phyloP scores from a whole-genome alignment of 35 echinoderm and acorn worm species.

The Holothuria glaberrima region DNA sequence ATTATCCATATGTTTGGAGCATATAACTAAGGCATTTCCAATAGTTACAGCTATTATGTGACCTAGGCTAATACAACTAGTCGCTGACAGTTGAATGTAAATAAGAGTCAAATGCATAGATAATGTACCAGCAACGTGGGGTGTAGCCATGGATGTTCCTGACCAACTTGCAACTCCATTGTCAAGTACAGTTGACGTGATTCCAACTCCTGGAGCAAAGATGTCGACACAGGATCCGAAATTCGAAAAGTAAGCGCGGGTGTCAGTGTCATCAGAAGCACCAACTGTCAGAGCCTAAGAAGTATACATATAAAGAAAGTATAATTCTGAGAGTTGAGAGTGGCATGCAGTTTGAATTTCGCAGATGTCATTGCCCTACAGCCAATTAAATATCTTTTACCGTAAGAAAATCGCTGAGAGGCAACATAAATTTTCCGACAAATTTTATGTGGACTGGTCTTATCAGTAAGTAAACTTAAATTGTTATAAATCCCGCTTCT shows the following conservation, averaged over 20 bases:
- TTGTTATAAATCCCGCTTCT: no score
- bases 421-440: no score
- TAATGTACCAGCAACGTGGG: slow-evolving; percentile 27
- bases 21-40: no score
- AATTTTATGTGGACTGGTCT: no score
- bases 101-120: neutral
- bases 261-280: slow-evolving; percentile 27
- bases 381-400: no score
- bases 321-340: neutral
- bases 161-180: neutral
- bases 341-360: no score
- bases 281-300: slow-evolving; percentile 11
- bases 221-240: slow-evolving; percentile 30
- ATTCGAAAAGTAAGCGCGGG: slow-evolving; percentile 33
- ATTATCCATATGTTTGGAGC: no score
- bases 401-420: no score
- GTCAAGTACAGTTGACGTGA: slow-evolving; percentile 18
- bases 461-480: no score
- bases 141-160: slow-evolving; percentile 45
- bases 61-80: neutral
- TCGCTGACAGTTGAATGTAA: neutral
- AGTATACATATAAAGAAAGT: neutral
- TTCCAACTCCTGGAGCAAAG: slow-evolving; percentile 43
- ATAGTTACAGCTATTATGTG: neutral
- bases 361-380: no score